Conservation (phyloP, 2,888 invertebrate species). For the Lymantria dispar region DNA sequence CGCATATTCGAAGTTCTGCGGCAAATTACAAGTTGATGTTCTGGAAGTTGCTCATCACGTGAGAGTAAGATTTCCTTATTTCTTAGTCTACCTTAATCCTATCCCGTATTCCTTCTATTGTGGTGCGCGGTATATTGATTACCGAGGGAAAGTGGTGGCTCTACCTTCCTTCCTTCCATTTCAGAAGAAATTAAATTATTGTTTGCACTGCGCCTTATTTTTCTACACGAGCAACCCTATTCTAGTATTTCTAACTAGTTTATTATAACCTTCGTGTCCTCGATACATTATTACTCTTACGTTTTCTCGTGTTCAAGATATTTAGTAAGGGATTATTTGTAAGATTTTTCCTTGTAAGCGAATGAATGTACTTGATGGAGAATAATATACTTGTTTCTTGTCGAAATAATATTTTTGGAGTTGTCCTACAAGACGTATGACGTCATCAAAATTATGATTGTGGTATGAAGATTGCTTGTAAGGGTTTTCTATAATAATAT, state of each 20-base stretch:
- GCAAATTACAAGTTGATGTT: too few relatives aligned
- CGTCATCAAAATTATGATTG: neutral
- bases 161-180: too few relatives aligned
- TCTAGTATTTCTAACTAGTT: constrained; percentile 23
- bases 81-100: too few relatives aligned
- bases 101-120: too few relatives aligned
- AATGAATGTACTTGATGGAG: neutral
- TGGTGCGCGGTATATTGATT: too few relatives aligned
- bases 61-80: too few relatives aligned
- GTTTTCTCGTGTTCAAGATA: constrained; percentile 17
- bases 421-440: neutral
- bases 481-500: too few relatives aligned
- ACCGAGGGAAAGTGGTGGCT: too few relatives aligned
- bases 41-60: too few relatives aligned
- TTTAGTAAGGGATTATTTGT: constrained; percentile 1
- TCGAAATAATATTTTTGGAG: neutral
- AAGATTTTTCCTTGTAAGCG: constrained; percentile 6
- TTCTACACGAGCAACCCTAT: constrained; percentile 7
- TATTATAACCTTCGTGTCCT: constrained; percentile 33
- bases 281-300: constrained; percentile 30
- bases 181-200: too few relatives aligned
- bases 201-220: neutral
- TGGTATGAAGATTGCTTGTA: neutral
- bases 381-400: neutral
- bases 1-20: too few relatives aligned